A percentile compares a stretch with the other conserved stretches of the same genome.
Conservation (phyloP, 1,140 invertebrate genomes). For the Pteromalus puparum region DNA sequence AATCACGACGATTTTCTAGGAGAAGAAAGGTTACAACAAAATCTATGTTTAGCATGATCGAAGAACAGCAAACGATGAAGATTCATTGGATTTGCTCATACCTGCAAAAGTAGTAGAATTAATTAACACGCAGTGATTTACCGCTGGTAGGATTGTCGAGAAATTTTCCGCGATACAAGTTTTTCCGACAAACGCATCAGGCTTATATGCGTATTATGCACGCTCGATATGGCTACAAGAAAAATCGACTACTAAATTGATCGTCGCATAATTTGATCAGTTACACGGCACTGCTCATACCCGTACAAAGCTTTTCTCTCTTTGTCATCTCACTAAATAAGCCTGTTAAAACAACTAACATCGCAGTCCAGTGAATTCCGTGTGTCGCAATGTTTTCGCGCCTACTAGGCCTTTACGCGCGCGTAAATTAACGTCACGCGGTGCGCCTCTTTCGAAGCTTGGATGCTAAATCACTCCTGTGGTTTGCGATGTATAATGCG, state of each 20-base stretch:
- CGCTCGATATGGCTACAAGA: background rate
- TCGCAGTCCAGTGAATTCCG: background rate
- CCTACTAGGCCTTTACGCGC: background rate
- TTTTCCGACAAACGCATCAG: background rate
- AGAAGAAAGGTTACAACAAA: background rate
- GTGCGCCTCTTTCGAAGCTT: constrained; percentile 18
- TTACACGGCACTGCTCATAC: background rate
- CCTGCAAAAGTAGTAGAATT: background rate
- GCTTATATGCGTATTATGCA: too few species aligned
- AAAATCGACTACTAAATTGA: background rate
- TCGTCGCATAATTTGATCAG: background rate
- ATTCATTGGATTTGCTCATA: background rate
- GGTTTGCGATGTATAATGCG: background rate
- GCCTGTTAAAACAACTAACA: background rate
- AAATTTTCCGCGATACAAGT: background rate
- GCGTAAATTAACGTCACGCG: constrained; percentile 21
- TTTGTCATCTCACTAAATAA: background rate
- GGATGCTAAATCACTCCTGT: background rate
- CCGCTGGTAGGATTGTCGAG: background rate
- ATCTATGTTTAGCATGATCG: background rate
- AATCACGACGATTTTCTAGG: background rate
- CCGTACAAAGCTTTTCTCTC: background rate
- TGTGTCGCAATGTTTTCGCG: constrained; percentile 1
- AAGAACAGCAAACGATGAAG: background rate
- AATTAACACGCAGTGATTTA: background rate